Base-by-base conservation (phyloP, 2,797 vertebrate species). In the Myotis pilosus region DNA sequence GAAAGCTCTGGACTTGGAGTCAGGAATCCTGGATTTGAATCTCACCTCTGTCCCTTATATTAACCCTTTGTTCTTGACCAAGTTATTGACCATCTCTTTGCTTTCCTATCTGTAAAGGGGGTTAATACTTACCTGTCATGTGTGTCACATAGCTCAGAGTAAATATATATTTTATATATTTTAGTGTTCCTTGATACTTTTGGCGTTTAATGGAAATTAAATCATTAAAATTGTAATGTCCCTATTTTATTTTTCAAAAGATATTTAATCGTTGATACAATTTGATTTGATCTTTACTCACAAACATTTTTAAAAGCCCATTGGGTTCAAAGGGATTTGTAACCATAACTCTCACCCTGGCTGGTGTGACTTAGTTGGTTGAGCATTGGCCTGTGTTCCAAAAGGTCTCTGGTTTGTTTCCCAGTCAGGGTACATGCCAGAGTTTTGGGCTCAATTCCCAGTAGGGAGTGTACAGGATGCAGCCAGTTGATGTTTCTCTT, bases 201-300 rank as follows among this genome's bases (percentile, higher is more conserved):
- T 12, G 44, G n/a, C 82, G 25, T 64, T 80, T 91, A 78, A 57
- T 44, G 28, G 28, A 80, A 66, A 87, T 60, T 8, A 88, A 55
- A 25, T 87, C 44, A 84, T 80, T 74, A 16, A 44, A 47, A 72
- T 66, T 80, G 84, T 82, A 72, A 51, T 55, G 53, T 10, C 38
- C 6, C 12, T 68, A 74, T 92, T 95, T 51, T 19, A 60, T 44
- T 94, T 95, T 96, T 64, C 22, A 83, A 94, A 86, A 89, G 80
- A 57, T 38, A 76, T 47, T 83, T 83, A 64, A 85, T 90, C 8
- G 68, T 72, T 94, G 72, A 36, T 55, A 38, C 12, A 57, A 30
- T 76, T 89, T 78, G 12, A 87, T 71, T 87, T 36, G 15, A 47
- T 89, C 47, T 95, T 92, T 47, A 79, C 12, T 93, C 44, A 91